Base-by-base conservation (phyloP, 2,113 vertebrate genomes). In the Gymnocephalus cernua region DNA sequence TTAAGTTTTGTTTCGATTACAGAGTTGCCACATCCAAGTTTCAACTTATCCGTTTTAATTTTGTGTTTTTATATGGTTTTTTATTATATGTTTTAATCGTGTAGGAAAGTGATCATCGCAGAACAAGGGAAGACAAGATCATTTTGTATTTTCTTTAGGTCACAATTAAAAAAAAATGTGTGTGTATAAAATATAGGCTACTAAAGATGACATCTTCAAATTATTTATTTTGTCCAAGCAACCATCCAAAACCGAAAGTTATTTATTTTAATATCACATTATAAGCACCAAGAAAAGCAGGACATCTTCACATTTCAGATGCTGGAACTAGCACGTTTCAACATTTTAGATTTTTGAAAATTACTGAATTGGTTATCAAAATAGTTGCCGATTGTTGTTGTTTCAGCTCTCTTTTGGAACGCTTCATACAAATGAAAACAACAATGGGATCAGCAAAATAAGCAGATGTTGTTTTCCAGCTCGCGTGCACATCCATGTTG, bases 401-500 rank as follows among this genome's bases (percentile, higher is more conserved):
- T 47, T 66, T 66, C 15, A 48, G 4, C 23, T 47, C 18, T 35
- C 15, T 19, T 35, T 69, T 70, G n/a, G 15, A 25, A 58, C 21
- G 4, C 7, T 47, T 59, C 38, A 19, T 35, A 18, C 38, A 23
- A 51, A 29, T 6, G 1, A 67, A 57, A 5, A 32, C 3, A 14
- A 59, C 10, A 56, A 32, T 32, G 32, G 32, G 6, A 57, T 54
- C 47, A 70, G 48, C 5, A 0, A 61, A 67, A 23, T 68, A 57
- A 83, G 41, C 23, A 4, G 1, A 44, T 77, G 14, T 44, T 82
- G n/a, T 78, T 73, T 86, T 87, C 59, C 80, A 99, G 98, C 93
- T 96, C 29, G 93, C 93, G 1, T 99, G 97, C n/a, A 96, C 93
- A 4, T 97, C 96, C 72, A 94, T 96, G 84, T 74, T 99, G 90